Conservation (phyloP, 1,140 invertebrate genomes). For the Megalopta genalis region DNA sequence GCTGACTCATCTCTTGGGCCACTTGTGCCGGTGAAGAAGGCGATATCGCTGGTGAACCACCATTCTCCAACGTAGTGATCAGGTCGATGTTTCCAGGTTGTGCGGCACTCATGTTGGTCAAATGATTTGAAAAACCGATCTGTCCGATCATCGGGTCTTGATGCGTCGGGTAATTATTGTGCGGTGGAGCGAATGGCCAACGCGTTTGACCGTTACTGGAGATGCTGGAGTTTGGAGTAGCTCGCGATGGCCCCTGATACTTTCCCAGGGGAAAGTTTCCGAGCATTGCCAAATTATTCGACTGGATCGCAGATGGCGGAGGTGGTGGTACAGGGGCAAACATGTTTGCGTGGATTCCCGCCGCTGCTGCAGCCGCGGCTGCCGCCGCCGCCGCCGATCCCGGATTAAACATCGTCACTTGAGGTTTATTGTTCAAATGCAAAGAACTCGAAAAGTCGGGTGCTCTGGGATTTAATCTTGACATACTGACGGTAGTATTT, state of each 20-base stretch:
- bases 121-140: conserved; percentile 73
- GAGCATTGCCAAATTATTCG: conserved; percentile 73
- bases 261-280: conserved; percentile 74
- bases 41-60: conserved; percentile 83
- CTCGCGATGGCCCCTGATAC: conserved; percentile 68
- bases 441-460: conserved; percentile 87
- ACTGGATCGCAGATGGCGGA: conserved; percentile 79
- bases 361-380: conserved; percentile 24
- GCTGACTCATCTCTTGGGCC: conserved; percentile 72
- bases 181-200: conserved; percentile 73
- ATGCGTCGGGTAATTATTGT: conserved; percentile 73
- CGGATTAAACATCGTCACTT: conserved; percentile 78
- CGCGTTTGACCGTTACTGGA: conserved; percentile 69
- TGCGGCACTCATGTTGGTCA: conserved; percentile 71
- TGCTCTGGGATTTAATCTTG: conserved; percentile 92
- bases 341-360: conserved; percentile 73
- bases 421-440: conserved; percentile 77
- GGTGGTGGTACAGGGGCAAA: conserved; percentile 74
- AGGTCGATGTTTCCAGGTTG: conserved; percentile 80
- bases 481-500: conserved; percentile 83
- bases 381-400: conserved; percentile 49
- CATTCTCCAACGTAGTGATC: conserved; percentile 80
- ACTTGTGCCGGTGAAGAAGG: conserved; percentile 78
- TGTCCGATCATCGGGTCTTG: conserved; percentile 75
- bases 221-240: conserved; percentile 52